These are phyloP conservation scores for Heliconius eleuchia DNA, from an alignment of 1,140 invertebrate genomes.

Conservation along the genomic window DNA sequence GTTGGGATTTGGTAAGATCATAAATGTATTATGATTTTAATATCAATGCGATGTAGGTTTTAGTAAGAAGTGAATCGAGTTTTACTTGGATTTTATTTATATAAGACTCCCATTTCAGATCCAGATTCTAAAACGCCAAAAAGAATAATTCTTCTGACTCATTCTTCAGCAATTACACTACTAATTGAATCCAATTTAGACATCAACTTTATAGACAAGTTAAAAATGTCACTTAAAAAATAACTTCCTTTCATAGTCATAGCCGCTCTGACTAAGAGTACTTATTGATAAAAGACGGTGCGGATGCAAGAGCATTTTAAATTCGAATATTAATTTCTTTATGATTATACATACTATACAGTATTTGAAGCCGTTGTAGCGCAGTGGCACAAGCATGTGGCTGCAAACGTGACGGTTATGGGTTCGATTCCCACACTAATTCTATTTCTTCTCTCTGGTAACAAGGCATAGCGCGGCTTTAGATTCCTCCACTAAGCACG, in stretches of 20 bases:
- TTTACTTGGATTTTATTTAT: not conserved
- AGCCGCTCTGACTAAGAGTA: conserved; percentile 36
- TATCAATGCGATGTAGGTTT: not conserved
- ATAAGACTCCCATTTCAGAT: not conserved
- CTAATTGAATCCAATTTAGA: conserved; percentile 52
- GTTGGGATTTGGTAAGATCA: not conserved
- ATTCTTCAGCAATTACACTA: conserved; percentile 40
- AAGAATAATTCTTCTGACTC: conserved; percentile 23
- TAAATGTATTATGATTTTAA: not conserved
- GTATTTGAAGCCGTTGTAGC: not conserved
- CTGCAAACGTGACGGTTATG: too few species aligned
- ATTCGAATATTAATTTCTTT: conserved; percentile 8
- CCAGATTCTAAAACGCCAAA: not conserved
- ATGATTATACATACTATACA: not conserved
- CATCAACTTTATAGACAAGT: conserved; percentile 43
- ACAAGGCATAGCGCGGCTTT: too few species aligned
- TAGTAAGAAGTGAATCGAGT: not conserved
- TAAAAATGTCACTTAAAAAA: conserved; percentile 40
- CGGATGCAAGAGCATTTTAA: conserved; percentile 10
- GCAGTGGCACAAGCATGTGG: too few species aligned
- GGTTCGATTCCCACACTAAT: too few species aligned
- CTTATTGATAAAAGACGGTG: conserved; percentile 25
- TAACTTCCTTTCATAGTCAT: conserved; percentile 42
- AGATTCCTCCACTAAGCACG: too few species aligned
- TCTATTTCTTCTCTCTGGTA: too few species aligned